Percentiles rank a stretch among this genome's conserved stretches.
These are phyloP conservation scores for Adelosebastes latens DNA, from an alignment of 2,797 vertebrate genomes.

Conservation along the genomic window DNA sequence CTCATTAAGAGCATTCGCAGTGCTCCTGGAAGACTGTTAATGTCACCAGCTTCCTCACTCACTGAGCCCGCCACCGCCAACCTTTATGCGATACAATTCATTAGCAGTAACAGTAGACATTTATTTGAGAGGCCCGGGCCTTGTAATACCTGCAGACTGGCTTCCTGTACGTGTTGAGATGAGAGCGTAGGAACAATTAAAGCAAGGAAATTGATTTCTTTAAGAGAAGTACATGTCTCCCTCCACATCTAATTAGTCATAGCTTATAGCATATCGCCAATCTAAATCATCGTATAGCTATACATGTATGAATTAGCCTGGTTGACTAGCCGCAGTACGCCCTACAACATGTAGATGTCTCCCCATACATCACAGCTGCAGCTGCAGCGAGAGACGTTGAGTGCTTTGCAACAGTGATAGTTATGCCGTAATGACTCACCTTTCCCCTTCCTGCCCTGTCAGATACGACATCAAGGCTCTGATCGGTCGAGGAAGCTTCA, in stretches of 20 bases:
- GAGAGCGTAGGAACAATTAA: constrained; percentile 8
- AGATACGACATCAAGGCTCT: constrained; percentile 82
- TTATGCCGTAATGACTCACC: constrained; percentile 44
- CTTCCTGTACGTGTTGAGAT: constrained; percentile 18
- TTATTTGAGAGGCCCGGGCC: neutral
- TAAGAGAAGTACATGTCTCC: neutral
- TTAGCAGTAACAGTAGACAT: constrained; percentile 17
- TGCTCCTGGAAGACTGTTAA: constrained; percentile 13
- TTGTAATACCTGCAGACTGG: neutral
- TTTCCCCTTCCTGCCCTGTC: constrained; percentile 37
- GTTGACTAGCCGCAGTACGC: neutral
- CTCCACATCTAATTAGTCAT: constrained; percentile 13
- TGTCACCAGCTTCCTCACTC: constrained; percentile 12
- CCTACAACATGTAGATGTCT: constrained; percentile 1
- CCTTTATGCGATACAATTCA: neutral
- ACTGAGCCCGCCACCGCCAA: neutral
- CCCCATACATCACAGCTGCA: constrained; percentile 36
- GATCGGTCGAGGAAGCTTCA: constrained; percentile 80
- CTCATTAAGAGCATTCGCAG: neutral
- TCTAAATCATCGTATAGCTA: neutral
- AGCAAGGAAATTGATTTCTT: neutral
- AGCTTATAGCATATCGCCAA: neutral
- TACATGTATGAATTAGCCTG: neutral
- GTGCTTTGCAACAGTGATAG: constrained; percentile 22
- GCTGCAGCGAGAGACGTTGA: constrained; percentile 15